phyloP scores from a whole-genome alignment of 2,797 vertebrate species.

The Botia almorhae region DNA sequence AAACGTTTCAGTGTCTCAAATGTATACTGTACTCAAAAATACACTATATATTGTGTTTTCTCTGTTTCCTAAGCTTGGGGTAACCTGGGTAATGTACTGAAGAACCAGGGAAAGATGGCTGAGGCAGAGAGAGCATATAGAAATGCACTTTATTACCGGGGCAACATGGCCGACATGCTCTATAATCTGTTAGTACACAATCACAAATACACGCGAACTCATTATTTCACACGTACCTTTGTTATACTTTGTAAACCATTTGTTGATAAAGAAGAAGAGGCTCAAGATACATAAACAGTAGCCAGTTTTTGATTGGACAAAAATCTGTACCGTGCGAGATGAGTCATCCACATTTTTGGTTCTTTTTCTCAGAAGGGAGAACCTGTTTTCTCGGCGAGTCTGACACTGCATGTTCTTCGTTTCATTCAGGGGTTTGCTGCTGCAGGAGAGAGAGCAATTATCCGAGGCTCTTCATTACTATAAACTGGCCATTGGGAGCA shows the following conservation, averaged over 20 bases:
- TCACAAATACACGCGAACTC: background rate
- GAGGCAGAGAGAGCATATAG: conserved; percentile 96
- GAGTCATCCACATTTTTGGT: background rate
- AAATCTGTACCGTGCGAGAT: no score
- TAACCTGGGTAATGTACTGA: conserved; percentile 99
- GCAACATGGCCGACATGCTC: conserved; percentile 99
- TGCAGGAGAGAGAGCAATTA: conserved; percentile 96
- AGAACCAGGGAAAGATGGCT: conserved; percentile 95
- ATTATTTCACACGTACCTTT: background rate
- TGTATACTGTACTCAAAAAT: background rate
- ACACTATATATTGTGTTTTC: background rate
- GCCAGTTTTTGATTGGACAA: background rate
- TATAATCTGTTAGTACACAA: conserved; percentile 94
- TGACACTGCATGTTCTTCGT: conserved; percentile 42
- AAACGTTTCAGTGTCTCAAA: background rate
- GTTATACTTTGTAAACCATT: background rate
- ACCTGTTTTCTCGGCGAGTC: background rate
- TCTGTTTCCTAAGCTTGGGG: conserved; percentile 89
- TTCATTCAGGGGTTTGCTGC: conserved; percentile 88
- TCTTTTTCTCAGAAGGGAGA: background rate
- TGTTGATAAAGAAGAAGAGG: background rate
- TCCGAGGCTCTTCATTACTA: conserved; percentile 98
- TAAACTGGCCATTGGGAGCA: conserved; percentile 95
- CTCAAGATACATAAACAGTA: background rate
- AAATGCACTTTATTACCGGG: conserved; percentile 96